phyloP scores from a whole-genome alignment of 1,140 invertebrate genomes.

The Aphis craccivora region DNA sequence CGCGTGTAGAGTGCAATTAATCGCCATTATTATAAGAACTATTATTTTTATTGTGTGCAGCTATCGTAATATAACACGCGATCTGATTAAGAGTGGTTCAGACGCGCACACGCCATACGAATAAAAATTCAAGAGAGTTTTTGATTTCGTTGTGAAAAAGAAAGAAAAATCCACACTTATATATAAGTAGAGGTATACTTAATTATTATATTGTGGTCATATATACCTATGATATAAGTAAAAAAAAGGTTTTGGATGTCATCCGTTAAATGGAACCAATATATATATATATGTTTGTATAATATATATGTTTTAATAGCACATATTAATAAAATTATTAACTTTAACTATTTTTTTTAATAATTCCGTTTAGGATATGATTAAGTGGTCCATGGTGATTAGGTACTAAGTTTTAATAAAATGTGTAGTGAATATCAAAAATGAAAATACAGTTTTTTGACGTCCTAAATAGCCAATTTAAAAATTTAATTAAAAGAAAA shows the following conservation, averaged over 20 bases:
- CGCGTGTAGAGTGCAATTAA: constrained; percentile 4
- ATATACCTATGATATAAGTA: too few species aligned
- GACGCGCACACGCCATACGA: neutral
- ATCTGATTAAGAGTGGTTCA: neutral
- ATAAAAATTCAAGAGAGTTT: neutral
- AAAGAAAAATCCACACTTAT: neutral
- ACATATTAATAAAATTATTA: neutral
- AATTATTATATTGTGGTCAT: neutral
- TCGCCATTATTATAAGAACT: neutral
- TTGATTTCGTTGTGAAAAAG: neutral
- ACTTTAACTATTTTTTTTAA: neutral
- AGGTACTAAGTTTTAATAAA: neutral
- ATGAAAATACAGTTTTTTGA: neutral
- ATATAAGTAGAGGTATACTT: neutral
- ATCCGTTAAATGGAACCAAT: neutral
- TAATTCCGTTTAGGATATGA: neutral
- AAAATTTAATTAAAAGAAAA: too few species aligned
- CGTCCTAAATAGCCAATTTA: too few species aligned
- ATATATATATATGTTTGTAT: too few species aligned
- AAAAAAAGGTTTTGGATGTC: too few species aligned
- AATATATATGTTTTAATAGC: neutral
- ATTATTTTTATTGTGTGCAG: neutral
- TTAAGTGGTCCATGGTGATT: neutral
- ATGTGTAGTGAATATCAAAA: neutral
- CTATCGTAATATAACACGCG: neutral